phyloP scores from a whole-genome alignment of 1,140 invertebrate genomes.

The Popillia japonica region DNA sequence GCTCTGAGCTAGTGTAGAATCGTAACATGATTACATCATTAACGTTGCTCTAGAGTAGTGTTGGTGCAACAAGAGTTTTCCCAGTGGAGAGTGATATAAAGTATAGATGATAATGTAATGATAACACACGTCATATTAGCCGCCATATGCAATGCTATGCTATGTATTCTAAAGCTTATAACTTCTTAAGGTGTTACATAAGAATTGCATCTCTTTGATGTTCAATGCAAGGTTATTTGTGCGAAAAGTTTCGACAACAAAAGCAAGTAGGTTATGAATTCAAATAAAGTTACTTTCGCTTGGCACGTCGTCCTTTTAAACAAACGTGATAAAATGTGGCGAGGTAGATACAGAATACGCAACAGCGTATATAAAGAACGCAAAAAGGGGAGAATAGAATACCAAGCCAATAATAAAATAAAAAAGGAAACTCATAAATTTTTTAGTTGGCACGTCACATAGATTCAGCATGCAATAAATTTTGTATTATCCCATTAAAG shows the following conservation, averaged over 20 bases:
- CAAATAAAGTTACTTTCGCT: not conserved
- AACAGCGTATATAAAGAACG: constrained; percentile 9
- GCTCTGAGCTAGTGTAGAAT: no score
- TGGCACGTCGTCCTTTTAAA: not conserved
- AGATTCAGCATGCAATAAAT: constrained; percentile 29
- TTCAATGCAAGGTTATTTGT: not conserved
- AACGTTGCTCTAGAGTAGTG: no score
- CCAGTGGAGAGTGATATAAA: no score
- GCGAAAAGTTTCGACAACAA: not conserved
- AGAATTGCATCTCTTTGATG: no score
- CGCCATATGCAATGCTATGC: no score
- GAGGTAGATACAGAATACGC: not conserved
- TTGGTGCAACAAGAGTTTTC: no score
- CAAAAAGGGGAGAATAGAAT: not conserved
- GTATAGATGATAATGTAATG: no score
- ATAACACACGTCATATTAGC: no score
- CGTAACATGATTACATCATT: no score
- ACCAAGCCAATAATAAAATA: not conserved
- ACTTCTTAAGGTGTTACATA: no score
- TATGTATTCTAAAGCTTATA: no score
- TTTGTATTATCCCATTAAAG: constrained; percentile 34
- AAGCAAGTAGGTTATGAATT: not conserved
- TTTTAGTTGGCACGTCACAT: constrained; percentile 27
- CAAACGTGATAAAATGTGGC: not conserved
- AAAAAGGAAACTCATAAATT: constrained; percentile 31